Base-by-base conservation (phyloP, 2,797 vertebrate species). In the Chaenodraco wilsoni region DNA sequence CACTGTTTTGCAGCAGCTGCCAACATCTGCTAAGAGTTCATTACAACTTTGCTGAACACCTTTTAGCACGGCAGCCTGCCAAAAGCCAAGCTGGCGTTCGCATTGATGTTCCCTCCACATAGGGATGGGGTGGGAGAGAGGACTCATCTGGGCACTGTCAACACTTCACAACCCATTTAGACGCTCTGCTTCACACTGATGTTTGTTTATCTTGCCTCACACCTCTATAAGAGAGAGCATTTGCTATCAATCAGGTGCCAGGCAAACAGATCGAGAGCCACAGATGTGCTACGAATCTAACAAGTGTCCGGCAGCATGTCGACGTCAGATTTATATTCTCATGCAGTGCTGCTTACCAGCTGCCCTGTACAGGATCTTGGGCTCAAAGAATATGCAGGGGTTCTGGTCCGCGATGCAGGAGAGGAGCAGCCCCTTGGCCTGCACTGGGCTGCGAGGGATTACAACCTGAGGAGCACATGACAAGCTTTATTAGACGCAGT, bases 351-450 rank as follows among this genome's bases (percentile, higher is more conserved):
- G 17, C 92, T 94, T 85, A 90, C 83, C 98, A 96, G 98, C 97
- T 91, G 98, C 96, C 94, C 98, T 96, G 90, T 99, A 99, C 71
- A 99, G 95, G 93, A 99, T 97, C 94, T 99, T 99, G 86, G 98
- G 98, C 89, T 99, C 98, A 88, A 99, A 99, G 94, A 99, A 99
- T 91, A 99, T 98, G 85, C 98, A 99, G 48, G 98, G 98, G 87
- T 99, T 99, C 86, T 94, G 85, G 88, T 99, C 98, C 61, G 95
- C 95, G 70, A 99, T 98, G 91, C 97, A 99, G 8, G 98, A 95
- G 55, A 99, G 92, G 44, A 99, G 94, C 71, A 99, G 93, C 61
- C 98, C 98, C 81, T 99, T 99, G 73, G 97, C 96, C 88, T 99
- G 97, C 72, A 99, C 87, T 66, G 98, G 97, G 89, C 98, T 89